Evolutionary conservation across 2,888 invertebrate genomes (phyloP).

Genomic region (Gymnosoma rotundatum): DNA sequence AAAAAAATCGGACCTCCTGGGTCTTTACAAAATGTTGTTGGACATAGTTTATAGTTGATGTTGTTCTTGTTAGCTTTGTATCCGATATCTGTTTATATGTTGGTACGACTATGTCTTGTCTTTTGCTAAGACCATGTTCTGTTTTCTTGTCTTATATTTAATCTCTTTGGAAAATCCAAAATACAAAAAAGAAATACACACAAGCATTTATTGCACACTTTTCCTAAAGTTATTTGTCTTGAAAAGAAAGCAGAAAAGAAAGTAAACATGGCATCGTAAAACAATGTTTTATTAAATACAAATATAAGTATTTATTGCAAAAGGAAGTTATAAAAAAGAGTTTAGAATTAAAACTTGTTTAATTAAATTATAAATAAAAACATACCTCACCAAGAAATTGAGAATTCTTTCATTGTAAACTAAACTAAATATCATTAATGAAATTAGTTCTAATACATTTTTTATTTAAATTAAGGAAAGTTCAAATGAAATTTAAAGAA

Average conservation of each 20-base stretch:
- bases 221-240: slow-evolving; percentile 13
- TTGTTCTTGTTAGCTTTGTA: slow-evolving; percentile 64
- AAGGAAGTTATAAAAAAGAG: too few species aligned
- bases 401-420: too few species aligned
- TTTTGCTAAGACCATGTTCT: slow-evolving; percentile 67
- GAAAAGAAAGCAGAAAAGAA: slow-evolving; percentile 15
- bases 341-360: too few species aligned
- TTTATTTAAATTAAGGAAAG: too few species aligned
- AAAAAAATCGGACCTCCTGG: slow-evolving; percentile 64
- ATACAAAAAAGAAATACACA: background rate
- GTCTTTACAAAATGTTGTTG: slow-evolving; percentile 69
- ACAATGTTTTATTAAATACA: slow-evolving; percentile 21
- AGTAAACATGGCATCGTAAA: slow-evolving; percentile 13
- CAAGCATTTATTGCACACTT: slow-evolving; percentile 59
- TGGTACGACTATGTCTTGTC: slow-evolving; percentile 60
- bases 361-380: too few species aligned
- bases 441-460: too few species aligned
- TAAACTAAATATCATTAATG: too few species aligned
- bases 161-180: slow-evolving; percentile 32
- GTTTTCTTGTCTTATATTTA: slow-evolving; percentile 63
- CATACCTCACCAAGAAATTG: too few species aligned
- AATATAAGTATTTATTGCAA: background rate
- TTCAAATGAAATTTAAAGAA: too few species aligned
- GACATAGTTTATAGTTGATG: slow-evolving; percentile 54
- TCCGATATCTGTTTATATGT: slow-evolving; percentile 67